These are phyloP conservation scores for Drosophila athabasca DNA, from an alignment of 1,140 invertebrate genomes.

Conservation along the genomic window DNA sequence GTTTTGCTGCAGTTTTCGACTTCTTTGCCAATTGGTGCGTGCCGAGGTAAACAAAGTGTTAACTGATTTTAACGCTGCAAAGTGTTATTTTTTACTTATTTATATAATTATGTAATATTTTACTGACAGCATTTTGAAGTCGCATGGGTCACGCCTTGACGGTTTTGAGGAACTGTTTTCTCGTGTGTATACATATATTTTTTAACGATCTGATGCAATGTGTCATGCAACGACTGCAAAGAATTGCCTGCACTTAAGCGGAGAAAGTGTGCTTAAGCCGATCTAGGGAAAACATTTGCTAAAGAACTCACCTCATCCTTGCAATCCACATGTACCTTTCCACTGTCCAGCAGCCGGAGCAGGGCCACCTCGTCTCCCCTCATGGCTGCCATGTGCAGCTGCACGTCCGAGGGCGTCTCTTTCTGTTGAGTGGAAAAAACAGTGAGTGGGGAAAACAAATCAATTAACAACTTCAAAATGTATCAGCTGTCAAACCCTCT, in stretches of 20 bases:
- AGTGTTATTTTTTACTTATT: slow-evolving; percentile 1
- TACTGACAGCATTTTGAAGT: slow-evolving; percentile 31
- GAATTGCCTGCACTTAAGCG: too few relatives aligned
- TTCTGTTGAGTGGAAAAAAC: slow-evolving; percentile 87
- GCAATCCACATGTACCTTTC: slow-evolving; percentile 96
- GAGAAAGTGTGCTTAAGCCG: too few relatives aligned
- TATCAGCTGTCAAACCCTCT: slow-evolving; percentile 49
- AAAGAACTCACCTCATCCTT: slow-evolving; percentile 90
- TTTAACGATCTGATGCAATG: slow-evolving; percentile 33
- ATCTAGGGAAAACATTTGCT: too few relatives aligned
- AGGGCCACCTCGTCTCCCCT: slow-evolving; percentile 91
- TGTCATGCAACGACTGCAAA: slow-evolving; percentile 2
- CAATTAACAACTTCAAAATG: slow-evolving; percentile 52
- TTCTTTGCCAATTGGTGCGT: slow-evolving; percentile 72
- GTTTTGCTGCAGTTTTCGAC: slow-evolving; percentile 42
- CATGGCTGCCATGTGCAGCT: slow-evolving; percentile 94
- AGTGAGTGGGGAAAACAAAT: slow-evolving; percentile 47
- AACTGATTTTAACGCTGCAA: slow-evolving; percentile 41
- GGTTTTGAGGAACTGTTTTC: slow-evolving; percentile 14
- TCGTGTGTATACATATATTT: slow-evolving; percentile 6
- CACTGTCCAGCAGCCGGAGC: slow-evolving; percentile 92
- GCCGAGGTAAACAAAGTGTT: slow-evolving; percentile 56
- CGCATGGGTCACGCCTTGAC: slow-evolving; percentile 32
- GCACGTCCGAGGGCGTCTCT: slow-evolving; percentile 94
- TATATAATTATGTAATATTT: slow-evolving; percentile 44